These are phyloP conservation scores for Clangula hyemalis DNA, from an alignment of 2,797 vertebrate species.

Conservation along the genomic window DNA sequence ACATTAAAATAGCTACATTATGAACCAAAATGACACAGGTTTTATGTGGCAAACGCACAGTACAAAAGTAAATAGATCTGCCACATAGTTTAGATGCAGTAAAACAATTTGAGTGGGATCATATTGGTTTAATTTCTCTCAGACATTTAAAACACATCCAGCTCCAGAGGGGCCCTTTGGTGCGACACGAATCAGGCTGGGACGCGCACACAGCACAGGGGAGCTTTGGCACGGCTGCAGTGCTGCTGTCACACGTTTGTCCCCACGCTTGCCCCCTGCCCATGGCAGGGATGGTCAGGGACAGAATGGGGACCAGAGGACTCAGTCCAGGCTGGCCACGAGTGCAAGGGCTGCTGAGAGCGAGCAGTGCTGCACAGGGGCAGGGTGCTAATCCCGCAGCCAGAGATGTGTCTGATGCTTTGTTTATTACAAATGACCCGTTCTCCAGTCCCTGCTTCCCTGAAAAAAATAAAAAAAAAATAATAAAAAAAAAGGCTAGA, in stretches of 20 bases:
- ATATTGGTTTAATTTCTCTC: slow-evolving; percentile 54
- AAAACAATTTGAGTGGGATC: slow-evolving; percentile 16
- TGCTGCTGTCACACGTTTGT: neutral
- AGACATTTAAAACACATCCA: neutral
- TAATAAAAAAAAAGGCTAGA: neutral
- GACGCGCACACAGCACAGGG: neutral
- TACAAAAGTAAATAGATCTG: slow-evolving; percentile 28
- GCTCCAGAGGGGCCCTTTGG: neutral
- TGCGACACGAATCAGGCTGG: neutral
- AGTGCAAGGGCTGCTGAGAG: neutral
- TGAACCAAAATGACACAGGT: slow-evolving; percentile 49
- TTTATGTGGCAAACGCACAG: slow-evolving; percentile 44
- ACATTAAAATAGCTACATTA: neutral
- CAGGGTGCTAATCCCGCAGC: rapidly evolving
- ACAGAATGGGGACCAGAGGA: rapidly evolving
- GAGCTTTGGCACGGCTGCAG: neutral
- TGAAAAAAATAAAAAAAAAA: neutral
- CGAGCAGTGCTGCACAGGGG: rapidly evolving
- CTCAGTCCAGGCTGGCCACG: rapidly evolving
- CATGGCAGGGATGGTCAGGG: neutral
- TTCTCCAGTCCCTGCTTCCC: neutral
- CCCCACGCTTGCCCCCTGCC: too few relatives aligned
- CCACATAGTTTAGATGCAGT: slow-evolving; percentile 32
- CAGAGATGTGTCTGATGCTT: neutral
- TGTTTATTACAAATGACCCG: slow-evolving; percentile 1